These are phyloP conservation scores for Aotus griseimembra DNA, from an alignment of 2,797 vertebrate genomes.

Conservation along the genomic window DNA sequence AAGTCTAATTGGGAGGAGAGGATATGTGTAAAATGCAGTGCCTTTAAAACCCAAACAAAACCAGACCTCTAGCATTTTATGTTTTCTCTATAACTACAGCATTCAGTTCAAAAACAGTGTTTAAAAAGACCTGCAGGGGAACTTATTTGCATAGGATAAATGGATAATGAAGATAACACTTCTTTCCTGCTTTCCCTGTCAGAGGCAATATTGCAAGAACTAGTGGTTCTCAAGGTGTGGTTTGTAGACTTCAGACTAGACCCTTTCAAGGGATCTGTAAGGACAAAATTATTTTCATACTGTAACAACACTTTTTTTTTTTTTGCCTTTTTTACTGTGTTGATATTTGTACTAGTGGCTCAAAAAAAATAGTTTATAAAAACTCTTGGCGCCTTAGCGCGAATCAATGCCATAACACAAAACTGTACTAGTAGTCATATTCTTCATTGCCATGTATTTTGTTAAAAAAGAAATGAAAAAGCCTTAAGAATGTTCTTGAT, in stretches of 20 bases:
- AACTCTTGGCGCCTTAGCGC: not conserved
- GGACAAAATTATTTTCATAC: constrained; percentile 36
- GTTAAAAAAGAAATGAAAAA: not conserved
- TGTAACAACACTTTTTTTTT: not conserved
- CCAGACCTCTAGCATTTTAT: constrained; percentile 47
- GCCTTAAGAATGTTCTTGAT: not conserved
- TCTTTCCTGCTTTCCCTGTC: constrained; percentile 27
- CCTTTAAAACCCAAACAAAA: constrained; percentile 48
- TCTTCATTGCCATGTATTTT: not conserved
- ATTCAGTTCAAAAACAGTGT: constrained; percentile 18
- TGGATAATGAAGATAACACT: constrained; percentile 24
- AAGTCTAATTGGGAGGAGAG: not conserved
- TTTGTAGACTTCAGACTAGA: not conserved
- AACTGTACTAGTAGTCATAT: not conserved
- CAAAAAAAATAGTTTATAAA: not conserved
- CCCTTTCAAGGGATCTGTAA: not conserved
- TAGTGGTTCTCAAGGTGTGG: not conserved
- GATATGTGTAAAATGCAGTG: constrained; percentile 11
- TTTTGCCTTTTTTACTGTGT: not conserved
- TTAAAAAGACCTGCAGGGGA: constrained; percentile 11
- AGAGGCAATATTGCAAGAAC: not conserved
- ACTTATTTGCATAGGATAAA: not conserved
- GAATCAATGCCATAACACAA: not conserved
- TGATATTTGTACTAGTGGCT: constrained; percentile 13
- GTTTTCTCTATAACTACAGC: constrained; percentile 43